Percentiles rank a stretch among this genome's conserved stretches.
phyloP scores from a whole-genome alignment of 2,797 vertebrate genomes.

The Columba guinea region DNA sequence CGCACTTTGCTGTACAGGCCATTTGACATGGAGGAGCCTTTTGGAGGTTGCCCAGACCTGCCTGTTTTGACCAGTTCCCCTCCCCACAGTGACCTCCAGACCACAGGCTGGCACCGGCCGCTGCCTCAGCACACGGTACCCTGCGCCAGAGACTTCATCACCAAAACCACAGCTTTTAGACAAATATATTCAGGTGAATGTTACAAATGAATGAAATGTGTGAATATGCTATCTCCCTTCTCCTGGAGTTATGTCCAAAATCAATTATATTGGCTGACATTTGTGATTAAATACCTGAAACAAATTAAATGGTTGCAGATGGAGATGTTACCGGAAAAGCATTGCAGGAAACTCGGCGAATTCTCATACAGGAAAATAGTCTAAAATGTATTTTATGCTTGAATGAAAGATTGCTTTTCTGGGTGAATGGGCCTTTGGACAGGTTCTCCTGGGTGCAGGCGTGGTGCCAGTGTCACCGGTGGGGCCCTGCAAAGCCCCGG shows the following conservation, averaged over 20 bases:
- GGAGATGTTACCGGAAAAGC: not conserved
- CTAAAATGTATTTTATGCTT: not conserved
- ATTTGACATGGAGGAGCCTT: fast-evolving
- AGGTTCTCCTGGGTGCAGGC: fast-evolving
- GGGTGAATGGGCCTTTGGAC: not conserved
- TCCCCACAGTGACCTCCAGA: not conserved
- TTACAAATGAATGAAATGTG: fast-evolving
- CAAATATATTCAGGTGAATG: fast-evolving
- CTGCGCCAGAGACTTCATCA: fast-evolving
- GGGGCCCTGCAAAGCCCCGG: not conserved
- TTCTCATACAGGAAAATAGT: not conserved
- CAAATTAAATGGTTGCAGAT: not conserved
- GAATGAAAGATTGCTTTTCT: not conserved
- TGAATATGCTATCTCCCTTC: fast-evolving
- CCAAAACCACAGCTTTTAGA: not conserved
- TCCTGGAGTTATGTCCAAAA: not conserved
- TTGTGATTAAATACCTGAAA: not conserved
- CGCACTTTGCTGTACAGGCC: fast-evolving
- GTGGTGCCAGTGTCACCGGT: not conserved
- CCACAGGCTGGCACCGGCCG: fast-evolving
- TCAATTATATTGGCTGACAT: not conserved
- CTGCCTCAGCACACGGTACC: fast-evolving
- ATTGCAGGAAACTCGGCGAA: not conserved
- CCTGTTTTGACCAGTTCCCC: not conserved
- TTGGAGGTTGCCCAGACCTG: not conserved